phyloP scores from a whole-genome alignment of 1,140 invertebrate genomes.

The Steinernema feltiae region DNA sequence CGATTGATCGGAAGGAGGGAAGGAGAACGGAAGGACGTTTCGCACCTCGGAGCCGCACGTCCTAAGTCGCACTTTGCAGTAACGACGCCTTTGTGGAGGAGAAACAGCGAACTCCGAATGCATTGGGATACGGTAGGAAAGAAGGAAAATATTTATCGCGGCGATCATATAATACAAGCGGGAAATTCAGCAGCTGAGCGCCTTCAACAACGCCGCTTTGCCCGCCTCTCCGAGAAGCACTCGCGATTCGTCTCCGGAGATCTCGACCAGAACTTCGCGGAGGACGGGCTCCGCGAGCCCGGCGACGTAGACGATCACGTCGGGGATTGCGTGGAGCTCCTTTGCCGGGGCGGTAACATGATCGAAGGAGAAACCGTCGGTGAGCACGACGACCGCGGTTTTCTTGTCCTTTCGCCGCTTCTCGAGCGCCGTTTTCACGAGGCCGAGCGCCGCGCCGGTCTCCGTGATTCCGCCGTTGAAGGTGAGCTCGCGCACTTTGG shows the following conservation, averaged over 20 bases:
- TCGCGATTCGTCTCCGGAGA: neutral
- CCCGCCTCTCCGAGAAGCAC: neutral
- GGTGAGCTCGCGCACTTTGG: neutral
- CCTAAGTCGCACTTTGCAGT: no score
- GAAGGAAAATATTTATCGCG: no score
- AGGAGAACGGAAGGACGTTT: no score
- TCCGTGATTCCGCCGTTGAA: constrained; percentile 30
- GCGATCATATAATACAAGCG: neutral
- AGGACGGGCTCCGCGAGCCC: neutral
- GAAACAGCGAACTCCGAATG: no score
- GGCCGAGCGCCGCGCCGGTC: constrained; percentile 22
- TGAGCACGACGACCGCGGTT: constrained; percentile 18
- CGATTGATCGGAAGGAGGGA: no score
- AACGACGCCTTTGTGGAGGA: no score
- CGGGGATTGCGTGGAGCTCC: neutral
- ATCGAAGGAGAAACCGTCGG: constrained; percentile 20
- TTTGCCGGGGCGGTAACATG: neutral
- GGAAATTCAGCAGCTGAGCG: neutral
- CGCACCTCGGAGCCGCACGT: no score
- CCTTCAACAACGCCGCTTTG: neutral
- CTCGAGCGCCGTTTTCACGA: constrained; percentile 15
- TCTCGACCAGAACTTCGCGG: neutral
- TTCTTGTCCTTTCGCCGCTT: constrained; percentile 16
- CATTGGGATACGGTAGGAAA: no score
- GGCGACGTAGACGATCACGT: neutral